Base-by-base conservation (phyloP, 2,113 vertebrate species). In the Xenopus borealis region DNA sequence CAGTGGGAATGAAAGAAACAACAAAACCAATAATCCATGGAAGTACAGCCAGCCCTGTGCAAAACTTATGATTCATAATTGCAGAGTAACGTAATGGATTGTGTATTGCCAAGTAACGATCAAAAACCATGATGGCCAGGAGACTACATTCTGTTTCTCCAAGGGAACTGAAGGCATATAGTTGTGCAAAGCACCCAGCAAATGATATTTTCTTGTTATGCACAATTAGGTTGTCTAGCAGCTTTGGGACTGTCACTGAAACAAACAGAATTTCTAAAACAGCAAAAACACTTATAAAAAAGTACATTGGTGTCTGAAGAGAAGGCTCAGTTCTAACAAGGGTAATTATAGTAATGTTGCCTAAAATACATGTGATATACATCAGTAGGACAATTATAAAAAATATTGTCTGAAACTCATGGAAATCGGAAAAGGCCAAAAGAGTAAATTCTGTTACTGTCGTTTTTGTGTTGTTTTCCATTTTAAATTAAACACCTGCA, bases 131-230 rank as follows among this genome's bases (percentile, higher is more conserved):
- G 13, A 79, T 19, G 1, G 62, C 47, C 23, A 81, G 53, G 6
- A 79, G 53, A 59, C 47, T 50, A 50, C 73, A 79, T 62, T 81
- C 79, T 40, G 75, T 74, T 3, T 23, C 73, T 6, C 75, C 79
- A 52, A 78, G 72, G 14, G 70, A 17, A 33, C 62, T 58, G 20
- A 75, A 72, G 23, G 64, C 57, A 47, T 67, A 80, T 66, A 78
- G 50, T 14, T 81, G 80, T 3, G 27, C 20, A 1, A 81, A 46
- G 3, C 80, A 81, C 0, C 68, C 72, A 65, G 18, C 30, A 4
- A 79, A 76, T 1, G 78, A 72, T 27, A 81, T 81, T 7, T 14
- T 69, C 14, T 66, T 79, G n/a, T 18, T 66, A 20, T 20, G 13
- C 1, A 11, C 6, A 12, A 79, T 1, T 17, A 81, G 62, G n/a